Percentiles rank a stretch among this genome's conserved stretches.
phyloP scores from a whole-genome alignment of 2,113 vertebrate species.

The Perognathus longimembris region DNA sequence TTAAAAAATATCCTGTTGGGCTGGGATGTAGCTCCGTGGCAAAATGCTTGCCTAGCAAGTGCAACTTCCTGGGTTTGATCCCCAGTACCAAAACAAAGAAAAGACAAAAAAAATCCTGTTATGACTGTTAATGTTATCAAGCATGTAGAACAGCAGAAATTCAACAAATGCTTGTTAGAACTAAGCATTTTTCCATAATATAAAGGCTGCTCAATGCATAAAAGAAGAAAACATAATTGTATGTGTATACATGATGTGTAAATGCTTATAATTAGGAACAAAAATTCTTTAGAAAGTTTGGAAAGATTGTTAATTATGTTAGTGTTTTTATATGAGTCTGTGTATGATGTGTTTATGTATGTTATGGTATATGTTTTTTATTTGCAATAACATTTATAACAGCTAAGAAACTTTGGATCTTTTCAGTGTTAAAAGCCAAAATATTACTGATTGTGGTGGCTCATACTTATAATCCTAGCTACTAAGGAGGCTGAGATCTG shows the following conservation, averaged over 20 bases:
- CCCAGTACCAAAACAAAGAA: too few relatives aligned
- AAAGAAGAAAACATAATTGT: conserved; percentile 8
- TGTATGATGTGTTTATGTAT: not conserved
- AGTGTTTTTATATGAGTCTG: not conserved
- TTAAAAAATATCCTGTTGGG: not conserved
- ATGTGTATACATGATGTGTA: not conserved
- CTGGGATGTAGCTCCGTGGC: too few relatives aligned
- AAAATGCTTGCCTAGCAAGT: too few relatives aligned
- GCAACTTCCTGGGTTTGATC: too few relatives aligned
- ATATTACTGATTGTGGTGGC: too few relatives aligned
- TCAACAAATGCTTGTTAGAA: not conserved
- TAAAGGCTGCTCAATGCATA: not conserved
- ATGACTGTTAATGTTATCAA: conserved; percentile 16
- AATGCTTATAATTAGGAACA: not conserved
- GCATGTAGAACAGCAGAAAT: not conserved
- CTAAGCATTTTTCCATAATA: not conserved
- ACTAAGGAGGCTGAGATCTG: too few relatives aligned
- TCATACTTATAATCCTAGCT: too few relatives aligned
- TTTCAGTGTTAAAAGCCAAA: not conserved
- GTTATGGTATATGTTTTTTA: not conserved
- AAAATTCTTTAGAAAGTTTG: conserved; percentile 8
- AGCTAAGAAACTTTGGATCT: not conserved
- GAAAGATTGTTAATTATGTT: not conserved
- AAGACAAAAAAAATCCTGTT: not conserved
- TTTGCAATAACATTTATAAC: not conserved